Evolutionary conservation across 2,113 vertebrate species (phyloP).

Genomic region (Oryzias melastigma): DNA sequence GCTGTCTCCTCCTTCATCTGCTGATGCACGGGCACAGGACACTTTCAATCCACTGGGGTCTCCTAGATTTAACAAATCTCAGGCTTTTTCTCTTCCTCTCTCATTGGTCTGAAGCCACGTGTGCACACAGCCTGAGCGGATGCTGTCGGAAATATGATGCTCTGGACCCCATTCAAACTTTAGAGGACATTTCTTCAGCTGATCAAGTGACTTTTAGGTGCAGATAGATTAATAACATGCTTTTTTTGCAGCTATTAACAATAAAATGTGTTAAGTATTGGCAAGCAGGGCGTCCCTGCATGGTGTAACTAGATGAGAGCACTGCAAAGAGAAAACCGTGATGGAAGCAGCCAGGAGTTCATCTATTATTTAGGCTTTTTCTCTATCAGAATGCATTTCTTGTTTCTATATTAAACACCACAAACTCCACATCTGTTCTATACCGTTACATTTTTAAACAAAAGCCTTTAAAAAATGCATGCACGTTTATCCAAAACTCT

Average conservation of each 20-base stretch:
- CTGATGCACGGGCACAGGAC: conserved; percentile 37
- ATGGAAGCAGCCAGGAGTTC: conserved; percentile 74
- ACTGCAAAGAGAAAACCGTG: conserved; percentile 52
- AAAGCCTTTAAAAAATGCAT: not conserved
- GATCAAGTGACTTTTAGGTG: conserved; percentile 13
- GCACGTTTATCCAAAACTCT: not conserved
- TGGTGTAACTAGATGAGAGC: conserved; percentile 21
- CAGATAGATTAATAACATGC: not conserved
- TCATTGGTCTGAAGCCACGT: conserved; percentile 33
- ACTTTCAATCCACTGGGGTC: conserved; percentile 34
- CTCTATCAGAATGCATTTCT: conserved; percentile 72
- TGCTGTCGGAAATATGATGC: conserved; percentile 33
- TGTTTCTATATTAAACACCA: conserved; percentile 78
- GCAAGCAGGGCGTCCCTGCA: conserved; percentile 22
- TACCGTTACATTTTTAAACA: conserved; percentile 8
- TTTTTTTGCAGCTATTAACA: not conserved
- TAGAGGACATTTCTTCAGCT: conserved; percentile 28
- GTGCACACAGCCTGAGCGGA: conserved; percentile 26
- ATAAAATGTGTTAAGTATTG: conserved; percentile 2
- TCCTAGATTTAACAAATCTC: conserved; percentile 62
- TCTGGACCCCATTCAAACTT: conserved; percentile 43
- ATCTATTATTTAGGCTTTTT: conserved; percentile 81
- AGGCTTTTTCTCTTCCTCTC: conserved; percentile 29
- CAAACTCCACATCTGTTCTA: conserved; percentile 36
- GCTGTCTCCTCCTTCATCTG: conserved; percentile 44